A percentile compares a stretch with the other conserved stretches of the same genome.
phyloP scores from a whole-genome alignment of 2,797 vertebrate genomes.

The Catharus ustulatus region DNA sequence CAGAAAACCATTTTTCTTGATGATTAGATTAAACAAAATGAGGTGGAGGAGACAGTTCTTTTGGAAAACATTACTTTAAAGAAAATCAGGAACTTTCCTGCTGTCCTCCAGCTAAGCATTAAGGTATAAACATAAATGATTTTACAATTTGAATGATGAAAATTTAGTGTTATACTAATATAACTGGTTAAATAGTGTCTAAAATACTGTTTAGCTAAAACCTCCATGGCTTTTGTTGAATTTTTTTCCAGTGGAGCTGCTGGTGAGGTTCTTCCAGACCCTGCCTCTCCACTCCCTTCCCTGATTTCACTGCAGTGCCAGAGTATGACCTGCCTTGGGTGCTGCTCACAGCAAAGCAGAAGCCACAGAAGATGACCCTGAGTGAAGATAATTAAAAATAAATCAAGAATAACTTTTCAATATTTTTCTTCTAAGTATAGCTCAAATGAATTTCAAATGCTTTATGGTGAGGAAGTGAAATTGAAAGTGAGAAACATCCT shows the following conservation, averaged over 20 bases:
- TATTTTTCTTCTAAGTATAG: not conserved
- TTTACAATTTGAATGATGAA: not conserved
- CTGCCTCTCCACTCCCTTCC: not conserved
- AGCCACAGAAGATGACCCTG: not conserved
- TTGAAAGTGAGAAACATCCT: not conserved
- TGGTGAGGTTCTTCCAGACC: not conserved
- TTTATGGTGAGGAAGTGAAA: not conserved
- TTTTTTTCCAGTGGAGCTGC: slow-evolving; percentile 3
- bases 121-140: not conserved
- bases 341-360: not conserved
- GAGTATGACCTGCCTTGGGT: accelerated
- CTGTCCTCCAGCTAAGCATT: not conserved
- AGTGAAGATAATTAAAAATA: slow-evolving; percentile 3
- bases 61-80: not conserved
- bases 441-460: slow-evolving; percentile 34
- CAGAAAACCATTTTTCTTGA: slow-evolving; percentile 53
- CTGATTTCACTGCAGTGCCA: not conserved
- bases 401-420: not conserved
- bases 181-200: not conserved
- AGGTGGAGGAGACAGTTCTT: not conserved
- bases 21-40: slow-evolving; percentile 53
- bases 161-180: not conserved
- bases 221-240: not conserved
- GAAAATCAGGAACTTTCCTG: not conserved
- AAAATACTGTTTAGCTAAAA: not conserved